These are phyloP conservation scores for Bambusicola thoracicus DNA, from an alignment of 2,113 vertebrate genomes.

Conservation along the genomic window DNA sequence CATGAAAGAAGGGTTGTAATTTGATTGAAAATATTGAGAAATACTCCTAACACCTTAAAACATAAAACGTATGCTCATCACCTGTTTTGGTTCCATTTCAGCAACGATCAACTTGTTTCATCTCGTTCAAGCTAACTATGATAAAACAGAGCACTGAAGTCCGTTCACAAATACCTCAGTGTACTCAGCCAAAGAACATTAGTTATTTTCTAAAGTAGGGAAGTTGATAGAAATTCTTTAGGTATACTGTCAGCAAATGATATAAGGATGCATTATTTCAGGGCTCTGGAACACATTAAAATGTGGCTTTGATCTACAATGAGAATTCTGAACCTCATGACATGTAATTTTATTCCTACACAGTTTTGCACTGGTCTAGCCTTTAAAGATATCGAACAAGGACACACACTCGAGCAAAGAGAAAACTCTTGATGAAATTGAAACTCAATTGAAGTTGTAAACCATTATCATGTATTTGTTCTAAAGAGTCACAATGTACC, in stretches of 20 bases:
- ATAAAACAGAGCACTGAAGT: neutral
- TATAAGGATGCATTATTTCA: neutral
- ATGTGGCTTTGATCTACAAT: neutral
- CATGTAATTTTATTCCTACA: neutral
- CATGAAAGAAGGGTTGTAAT: neutral
- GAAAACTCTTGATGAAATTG: neutral
- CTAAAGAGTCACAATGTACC: neutral
- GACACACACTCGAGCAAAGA: neutral
- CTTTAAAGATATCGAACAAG: neutral
- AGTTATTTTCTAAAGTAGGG: neutral
- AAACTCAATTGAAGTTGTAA: neutral
- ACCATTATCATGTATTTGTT: neutral
- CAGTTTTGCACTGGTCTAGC: accelerated
- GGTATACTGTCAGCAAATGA: neutral
- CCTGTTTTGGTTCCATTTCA: neutral
- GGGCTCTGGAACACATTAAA: neutral
- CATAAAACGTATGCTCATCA: neutral
- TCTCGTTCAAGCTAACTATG: neutral
- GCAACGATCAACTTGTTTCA: neutral
- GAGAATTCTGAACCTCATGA: neutral
- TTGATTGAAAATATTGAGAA: neutral
- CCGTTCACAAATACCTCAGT: neutral
- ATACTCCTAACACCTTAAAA: neutral
- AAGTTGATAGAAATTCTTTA: neutral
- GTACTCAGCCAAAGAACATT: neutral